These are phyloP conservation scores for Pandemis corylana DNA, from an alignment of 2,888 invertebrate species.

Conservation along the genomic window DNA sequence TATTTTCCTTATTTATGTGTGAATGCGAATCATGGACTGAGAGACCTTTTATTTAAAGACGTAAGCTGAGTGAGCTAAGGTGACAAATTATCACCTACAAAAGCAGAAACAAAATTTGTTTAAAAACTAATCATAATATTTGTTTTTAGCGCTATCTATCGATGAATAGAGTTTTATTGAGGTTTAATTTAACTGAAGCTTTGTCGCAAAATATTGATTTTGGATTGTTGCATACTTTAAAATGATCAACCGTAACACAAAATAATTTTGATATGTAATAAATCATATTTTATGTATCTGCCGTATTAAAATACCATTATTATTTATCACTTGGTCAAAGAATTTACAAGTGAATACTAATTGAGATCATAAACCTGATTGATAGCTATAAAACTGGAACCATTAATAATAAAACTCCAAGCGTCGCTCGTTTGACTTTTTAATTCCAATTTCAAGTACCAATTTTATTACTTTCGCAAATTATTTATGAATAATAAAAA, in stretches of 20 bases:
- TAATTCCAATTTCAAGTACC: constrained; percentile 7
- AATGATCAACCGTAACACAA: background rate
- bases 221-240: background rate
- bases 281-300: constrained; percentile 7
- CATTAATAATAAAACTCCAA: constrained; percentile 6
- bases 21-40: background rate
- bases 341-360: constrained; percentile 17
- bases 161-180: background rate
- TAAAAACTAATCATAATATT: background rate
- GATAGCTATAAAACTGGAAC: constrained; percentile 7
- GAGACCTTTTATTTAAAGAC: no score
- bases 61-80: background rate
- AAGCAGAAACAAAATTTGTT: background rate
- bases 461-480: background rate
- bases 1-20: background rate
- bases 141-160: background rate
- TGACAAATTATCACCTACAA: background rate
- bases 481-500: background rate
- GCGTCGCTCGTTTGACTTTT: background rate
- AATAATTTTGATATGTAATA: background rate
- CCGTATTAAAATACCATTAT: constrained; percentile 9
- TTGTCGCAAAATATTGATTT: background rate
- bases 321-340: constrained; percentile 8
- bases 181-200: background rate
- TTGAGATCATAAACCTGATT: constrained; percentile 20